These are phyloP conservation scores for Papilio polyxenes DNA, from an alignment of 1,140 invertebrate genomes.

Conservation along the genomic window DNA sequence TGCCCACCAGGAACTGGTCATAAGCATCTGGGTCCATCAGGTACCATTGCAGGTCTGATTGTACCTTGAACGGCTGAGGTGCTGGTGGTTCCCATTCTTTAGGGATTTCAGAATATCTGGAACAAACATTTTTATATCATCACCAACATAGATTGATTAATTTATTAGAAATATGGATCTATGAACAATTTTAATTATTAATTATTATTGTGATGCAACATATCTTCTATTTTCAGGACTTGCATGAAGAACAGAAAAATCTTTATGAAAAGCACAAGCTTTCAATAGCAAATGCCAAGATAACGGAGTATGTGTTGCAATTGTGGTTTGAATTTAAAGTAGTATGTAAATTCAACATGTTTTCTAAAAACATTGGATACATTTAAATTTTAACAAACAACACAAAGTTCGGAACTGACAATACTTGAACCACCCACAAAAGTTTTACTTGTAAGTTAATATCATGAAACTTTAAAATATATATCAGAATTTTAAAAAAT, in stretches of 20 bases:
- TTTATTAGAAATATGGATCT: no score
- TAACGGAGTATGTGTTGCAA: background rate
- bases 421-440: no score
- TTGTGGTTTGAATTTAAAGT: slow-evolving; percentile 32
- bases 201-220: background rate
- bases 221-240: background rate
- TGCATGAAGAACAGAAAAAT: background rate
- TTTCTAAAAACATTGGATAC: background rate
- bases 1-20: slow-evolving; percentile 97
- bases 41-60: slow-evolving; percentile 95
- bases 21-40: slow-evolving; percentile 95
- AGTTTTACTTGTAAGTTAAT: no score
- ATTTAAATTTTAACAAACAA: background rate
- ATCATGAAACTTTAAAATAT: no score
- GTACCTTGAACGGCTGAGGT: slow-evolving; percentile 91
- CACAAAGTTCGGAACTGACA: background rate
- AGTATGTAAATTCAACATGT: slow-evolving; percentile 14
- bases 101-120: slow-evolving; percentile 93
- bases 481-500: no score
- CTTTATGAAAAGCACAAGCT: background rate
- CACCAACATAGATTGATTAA: background rate
- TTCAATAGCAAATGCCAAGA: background rate
- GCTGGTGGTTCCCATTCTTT: slow-evolving; percentile 95
- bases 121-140: slow-evolving; percentile 42
- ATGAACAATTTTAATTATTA: background rate